A percentile compares a stretch with the other conserved stretches of the same genome.
Conservation (phyloP, 2,797 vertebrate genomes). For the Poecilia velifera region DNA sequence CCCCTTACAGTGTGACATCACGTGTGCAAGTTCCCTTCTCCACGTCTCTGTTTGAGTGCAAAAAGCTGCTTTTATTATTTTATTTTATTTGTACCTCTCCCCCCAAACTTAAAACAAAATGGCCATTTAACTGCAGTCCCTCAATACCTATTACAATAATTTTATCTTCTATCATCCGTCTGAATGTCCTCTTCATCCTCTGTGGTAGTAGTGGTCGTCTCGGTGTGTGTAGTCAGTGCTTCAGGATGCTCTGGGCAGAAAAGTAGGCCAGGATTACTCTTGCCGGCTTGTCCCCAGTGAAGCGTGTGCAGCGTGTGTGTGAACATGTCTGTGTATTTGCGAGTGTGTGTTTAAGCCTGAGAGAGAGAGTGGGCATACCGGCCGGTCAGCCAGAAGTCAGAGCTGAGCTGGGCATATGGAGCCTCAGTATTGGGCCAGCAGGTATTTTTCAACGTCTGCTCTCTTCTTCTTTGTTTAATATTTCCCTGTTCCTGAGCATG, state of each 20-base stretch:
- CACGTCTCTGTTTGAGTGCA: too few species aligned
- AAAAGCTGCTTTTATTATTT: too few species aligned
- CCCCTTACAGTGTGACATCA: too few species aligned
- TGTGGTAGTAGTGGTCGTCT: constrained; percentile 31
- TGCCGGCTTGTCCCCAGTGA: constrained; percentile 84
- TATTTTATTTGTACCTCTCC: constrained; percentile 28
- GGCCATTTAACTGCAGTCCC: constrained; percentile 3
- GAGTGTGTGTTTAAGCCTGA: constrained; percentile 51
- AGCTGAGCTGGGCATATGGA: constrained; percentile 81
- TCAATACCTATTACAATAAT: constrained; percentile 23
- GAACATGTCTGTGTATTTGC: constrained; percentile 28
- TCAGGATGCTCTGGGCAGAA: constrained; percentile 73
- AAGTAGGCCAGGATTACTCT: constrained; percentile 85
- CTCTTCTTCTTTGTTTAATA: constrained; percentile 77
- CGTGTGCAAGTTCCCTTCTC: too few species aligned
- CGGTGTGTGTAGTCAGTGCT: constrained; percentile 57
- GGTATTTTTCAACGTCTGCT: constrained; percentile 82
- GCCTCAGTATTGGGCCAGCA: constrained; percentile 79
- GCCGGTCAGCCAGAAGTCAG: constrained; percentile 72
- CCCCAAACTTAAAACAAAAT: constrained; percentile 10
- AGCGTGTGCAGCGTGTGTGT: constrained; percentile 75
- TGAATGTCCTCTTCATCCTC: constrained; percentile 38
- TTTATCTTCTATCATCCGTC: constrained; percentile 45
- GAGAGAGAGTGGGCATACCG: constrained; percentile 71
- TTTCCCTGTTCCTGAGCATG: constrained; percentile 65